Percentiles rank a stretch among this genome's conserved stretches.
phyloP scores from a whole-genome alignment of 2,797 vertebrate genomes.

The Oryzias sinensis region DNA sequence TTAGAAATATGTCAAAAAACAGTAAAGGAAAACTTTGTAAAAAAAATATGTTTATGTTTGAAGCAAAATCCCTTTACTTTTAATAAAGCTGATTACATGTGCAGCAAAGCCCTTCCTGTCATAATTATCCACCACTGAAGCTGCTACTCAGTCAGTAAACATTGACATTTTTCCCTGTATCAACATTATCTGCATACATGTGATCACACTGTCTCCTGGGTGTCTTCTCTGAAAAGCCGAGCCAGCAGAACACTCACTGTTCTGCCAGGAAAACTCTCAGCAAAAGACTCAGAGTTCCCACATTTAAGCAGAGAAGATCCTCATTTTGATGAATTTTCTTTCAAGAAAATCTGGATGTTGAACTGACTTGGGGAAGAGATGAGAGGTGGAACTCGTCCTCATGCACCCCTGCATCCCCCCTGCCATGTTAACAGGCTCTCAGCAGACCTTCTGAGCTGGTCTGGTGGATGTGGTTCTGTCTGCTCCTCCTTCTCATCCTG shows the following conservation, averaged over 20 bases:
- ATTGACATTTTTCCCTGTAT: constrained; percentile 48
- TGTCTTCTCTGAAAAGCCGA: constrained; percentile 17
- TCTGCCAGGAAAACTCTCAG: constrained; percentile 3
- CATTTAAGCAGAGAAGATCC: constrained; percentile 14
- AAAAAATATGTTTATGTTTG: neutral
- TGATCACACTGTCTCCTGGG: constrained; percentile 5
- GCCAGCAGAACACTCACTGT: constrained; percentile 10
- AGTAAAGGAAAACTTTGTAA: neutral
- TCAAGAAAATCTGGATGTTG: constrained; percentile 44
- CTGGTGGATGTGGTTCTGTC: too few relatives aligned
- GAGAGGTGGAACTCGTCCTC: neutral
- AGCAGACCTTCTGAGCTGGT: too few relatives aligned
- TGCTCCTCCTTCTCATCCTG: constrained; percentile 14
- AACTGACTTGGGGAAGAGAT: too few relatives aligned
- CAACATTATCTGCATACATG: constrained; percentile 16
- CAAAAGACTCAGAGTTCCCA: constrained; percentile 10
- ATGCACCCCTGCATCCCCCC: neutral
- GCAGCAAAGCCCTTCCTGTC: constrained; percentile 26
- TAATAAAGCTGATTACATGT: constrained; percentile 34
- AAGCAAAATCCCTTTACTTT: neutral
- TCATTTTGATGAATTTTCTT: constrained; percentile 41
- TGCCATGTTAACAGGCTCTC: neutral
- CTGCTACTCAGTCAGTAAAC: constrained; percentile 46
- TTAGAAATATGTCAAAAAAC: neutral
- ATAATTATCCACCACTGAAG: constrained; percentile 40